Evolutionary conservation across 2,888 invertebrate species (phyloP).

Genomic region (Seira ritae): DNA sequence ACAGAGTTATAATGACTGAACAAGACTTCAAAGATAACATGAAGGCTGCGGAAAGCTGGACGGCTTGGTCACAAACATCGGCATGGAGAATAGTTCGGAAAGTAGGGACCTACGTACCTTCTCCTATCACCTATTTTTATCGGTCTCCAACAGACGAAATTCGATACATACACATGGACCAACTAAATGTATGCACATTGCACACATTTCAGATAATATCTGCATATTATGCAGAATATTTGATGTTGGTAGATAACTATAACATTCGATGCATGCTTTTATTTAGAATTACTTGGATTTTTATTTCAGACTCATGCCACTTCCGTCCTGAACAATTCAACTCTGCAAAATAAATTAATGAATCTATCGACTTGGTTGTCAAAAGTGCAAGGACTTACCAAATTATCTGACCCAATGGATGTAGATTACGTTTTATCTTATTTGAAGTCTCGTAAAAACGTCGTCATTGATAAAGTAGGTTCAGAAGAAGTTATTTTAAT

Average conservation of each 20-base stretch:
- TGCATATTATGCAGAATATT: neutral
- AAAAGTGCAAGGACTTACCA: constrained; percentile 34
- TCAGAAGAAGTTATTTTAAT: constrained; percentile 64
- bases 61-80: constrained; percentile 40
- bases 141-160: constrained; percentile 26
- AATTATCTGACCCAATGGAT: constrained; percentile 42
- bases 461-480: constrained; percentile 62
- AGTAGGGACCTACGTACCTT: constrained; percentile 23
- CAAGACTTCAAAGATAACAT: constrained; percentile 35
- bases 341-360: constrained; percentile 52
- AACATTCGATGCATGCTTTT: neutral
- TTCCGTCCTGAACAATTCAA: constrained; percentile 15
- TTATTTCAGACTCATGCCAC: constrained; percentile 6
- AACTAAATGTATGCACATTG: constrained; percentile 31
- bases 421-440: constrained; percentile 55
- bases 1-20: constrained; percentile 28
- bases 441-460: constrained; percentile 42
- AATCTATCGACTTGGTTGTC: constrained; percentile 54
- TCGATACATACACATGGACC: constrained; percentile 33
- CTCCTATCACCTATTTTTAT: constrained; percentile 33
- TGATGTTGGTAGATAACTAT: neutral
- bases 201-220: neutral
- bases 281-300: constrained; percentile 12
- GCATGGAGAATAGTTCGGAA: constrained; percentile 26
- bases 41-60: constrained; percentile 41